Conservation (phyloP, 2,113 vertebrate genomes). For the Chaetodon trifascialis region DNA sequence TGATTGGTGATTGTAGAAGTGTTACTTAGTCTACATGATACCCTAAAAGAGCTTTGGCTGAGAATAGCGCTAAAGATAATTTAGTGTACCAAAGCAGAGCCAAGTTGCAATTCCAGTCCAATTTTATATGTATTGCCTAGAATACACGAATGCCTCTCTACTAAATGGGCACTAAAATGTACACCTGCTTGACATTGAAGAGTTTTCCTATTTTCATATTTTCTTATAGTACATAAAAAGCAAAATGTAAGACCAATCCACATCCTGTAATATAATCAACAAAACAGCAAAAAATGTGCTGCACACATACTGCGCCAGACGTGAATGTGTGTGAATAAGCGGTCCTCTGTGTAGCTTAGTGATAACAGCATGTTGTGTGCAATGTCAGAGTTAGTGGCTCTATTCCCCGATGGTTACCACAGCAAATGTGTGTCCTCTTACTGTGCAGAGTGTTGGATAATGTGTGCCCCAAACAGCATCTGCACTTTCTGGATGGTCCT, state of each 20-base stretch:
- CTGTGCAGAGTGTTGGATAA: constrained; percentile 19
- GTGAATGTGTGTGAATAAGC: background rate
- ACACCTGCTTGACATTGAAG: no score
- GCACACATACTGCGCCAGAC: no score
- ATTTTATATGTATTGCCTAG: background rate
- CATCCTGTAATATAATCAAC: background rate
- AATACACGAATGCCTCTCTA: background rate
- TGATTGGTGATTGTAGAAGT: constrained; percentile 68
- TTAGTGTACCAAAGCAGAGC: background rate
- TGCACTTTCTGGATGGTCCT: constrained; percentile 15
- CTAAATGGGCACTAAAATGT: background rate
- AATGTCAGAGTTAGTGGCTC: constrained; percentile 1
- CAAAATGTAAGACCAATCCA: background rate
- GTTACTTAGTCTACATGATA: constrained; percentile 50
- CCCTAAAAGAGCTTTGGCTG: constrained; percentile 54
- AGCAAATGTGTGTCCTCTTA: constrained; percentile 29
- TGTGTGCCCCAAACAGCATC: constrained; percentile 16
- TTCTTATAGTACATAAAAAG: background rate
- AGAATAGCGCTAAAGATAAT: constrained; percentile 60
- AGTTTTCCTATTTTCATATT: no score
- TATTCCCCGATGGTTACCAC: constrained; percentile 13
- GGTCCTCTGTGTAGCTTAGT: constrained; percentile 6
- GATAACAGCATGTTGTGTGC: background rate
- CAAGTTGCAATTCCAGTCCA: background rate
- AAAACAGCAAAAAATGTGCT: no score